Conservation (phyloP, 2,797 vertebrate species). For the Clarias platycephalus region DNA sequence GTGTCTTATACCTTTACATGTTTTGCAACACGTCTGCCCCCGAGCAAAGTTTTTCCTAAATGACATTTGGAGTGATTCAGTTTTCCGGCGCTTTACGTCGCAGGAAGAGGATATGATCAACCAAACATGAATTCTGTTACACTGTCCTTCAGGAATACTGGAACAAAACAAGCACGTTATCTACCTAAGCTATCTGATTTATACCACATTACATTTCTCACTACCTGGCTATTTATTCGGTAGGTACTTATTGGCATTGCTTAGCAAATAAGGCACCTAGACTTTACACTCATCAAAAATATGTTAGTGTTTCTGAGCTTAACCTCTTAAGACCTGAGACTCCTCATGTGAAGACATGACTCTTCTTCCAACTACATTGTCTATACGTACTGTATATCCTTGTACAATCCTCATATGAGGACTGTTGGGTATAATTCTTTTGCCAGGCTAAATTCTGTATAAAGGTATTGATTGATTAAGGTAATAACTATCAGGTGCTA, state of each 20-base stretch:
- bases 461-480: no score
- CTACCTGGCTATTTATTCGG: neutral
- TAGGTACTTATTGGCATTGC: neutral
- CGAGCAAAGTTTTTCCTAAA: constrained; percentile 3
- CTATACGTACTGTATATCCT: no score
- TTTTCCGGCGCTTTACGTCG: constrained; percentile 6
- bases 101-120: constrained; percentile 44
- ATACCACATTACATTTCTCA: neutral
- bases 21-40: neutral
- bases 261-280: neutral
- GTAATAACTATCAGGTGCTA: no score
- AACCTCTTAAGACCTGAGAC: neutral
- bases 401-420: no score
- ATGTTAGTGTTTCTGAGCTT: neutral
- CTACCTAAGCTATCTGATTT: neutral
- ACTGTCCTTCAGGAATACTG: neutral
- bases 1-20: neutral
- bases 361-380: no score
- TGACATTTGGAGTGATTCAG: constrained; percentile 40
- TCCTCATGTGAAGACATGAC: no score
- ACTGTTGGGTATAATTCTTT: no score
- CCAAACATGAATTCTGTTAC: neutral
- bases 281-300: neutral
- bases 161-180: neutral
- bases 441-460: no score